Evolutionary conservation across 2,888 invertebrate genomes (phyloP).

Genomic region (Lobophora halterata): DNA sequence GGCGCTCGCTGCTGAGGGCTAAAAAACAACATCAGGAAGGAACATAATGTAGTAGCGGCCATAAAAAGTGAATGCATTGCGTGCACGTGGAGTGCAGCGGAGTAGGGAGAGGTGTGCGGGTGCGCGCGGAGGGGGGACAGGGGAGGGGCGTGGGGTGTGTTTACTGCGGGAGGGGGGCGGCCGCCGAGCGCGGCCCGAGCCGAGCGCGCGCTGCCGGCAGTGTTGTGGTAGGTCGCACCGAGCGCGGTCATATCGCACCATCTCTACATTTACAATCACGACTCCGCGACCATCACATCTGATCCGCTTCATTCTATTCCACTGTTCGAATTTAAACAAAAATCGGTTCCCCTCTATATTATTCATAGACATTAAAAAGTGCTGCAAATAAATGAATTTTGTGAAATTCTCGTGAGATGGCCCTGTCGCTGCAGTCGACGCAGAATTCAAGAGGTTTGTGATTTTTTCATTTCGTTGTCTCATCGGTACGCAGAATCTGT

Average conservation of each 20-base stretch:
- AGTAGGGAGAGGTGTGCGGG: conserved; percentile 34
- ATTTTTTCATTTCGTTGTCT: conserved; percentile 39
- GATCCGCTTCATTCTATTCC: conserved; percentile 27
- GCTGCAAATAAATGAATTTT: conserved; percentile 68
- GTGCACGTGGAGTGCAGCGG: conserved; percentile 73
- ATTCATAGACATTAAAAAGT: conserved; percentile 40
- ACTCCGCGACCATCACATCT: conserved; percentile 65
- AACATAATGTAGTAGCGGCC: conserved; percentile 76
- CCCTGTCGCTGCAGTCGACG: conserved; percentile 81
- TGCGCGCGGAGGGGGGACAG: conserved; percentile 33
- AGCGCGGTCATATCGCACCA: conserved; percentile 60
- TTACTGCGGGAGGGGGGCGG: conserved; percentile 70
- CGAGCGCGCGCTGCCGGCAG: conserved; percentile 56
- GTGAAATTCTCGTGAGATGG: conserved; percentile 80
- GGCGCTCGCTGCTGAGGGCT: conserved; percentile 64
- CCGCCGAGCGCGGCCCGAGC: conserved; percentile 37
- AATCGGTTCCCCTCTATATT: conserved; percentile 1
- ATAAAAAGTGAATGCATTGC: conserved; percentile 78
- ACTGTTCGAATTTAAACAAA: neutral
- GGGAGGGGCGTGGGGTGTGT: conserved; percentile 73
- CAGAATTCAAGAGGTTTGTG: conserved; percentile 79
- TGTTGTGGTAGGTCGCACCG: conserved; percentile 84
- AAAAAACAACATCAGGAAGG: conserved; percentile 71
- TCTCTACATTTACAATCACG: conserved; percentile 58
- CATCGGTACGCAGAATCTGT: conserved; percentile 45